Conservation (phyloP, 1,140 invertebrate genomes). For the Calycopis cecrops region DNA sequence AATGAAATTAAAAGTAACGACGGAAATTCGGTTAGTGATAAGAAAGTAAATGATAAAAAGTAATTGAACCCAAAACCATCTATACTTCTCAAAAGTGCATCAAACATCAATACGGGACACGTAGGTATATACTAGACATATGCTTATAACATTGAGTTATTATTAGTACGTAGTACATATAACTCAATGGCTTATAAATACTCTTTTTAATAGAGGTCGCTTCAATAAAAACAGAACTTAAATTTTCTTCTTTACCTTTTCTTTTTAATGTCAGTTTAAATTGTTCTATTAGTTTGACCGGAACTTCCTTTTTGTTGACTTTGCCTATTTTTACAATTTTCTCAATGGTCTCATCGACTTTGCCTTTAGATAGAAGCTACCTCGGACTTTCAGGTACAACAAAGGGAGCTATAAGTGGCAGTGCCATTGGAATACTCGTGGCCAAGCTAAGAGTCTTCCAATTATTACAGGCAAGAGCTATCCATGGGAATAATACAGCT, state of each 20-base stretch:
- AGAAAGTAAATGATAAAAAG: constrained; percentile 53
- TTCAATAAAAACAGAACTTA: constrained; percentile 42
- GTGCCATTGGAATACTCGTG: constrained; percentile 61
- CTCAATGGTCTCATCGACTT: constrained; percentile 78
- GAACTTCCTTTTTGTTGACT: constrained; percentile 48
- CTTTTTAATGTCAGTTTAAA: constrained; percentile 40
- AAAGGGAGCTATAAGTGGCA: constrained; percentile 67
- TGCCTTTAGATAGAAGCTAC: constrained; percentile 81
- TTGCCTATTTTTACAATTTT: constrained; percentile 66
- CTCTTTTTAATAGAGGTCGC: constrained; percentile 38
- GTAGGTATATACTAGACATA: constrained; percentile 48
- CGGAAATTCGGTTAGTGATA: constrained; percentile 59
- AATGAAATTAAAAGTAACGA: constrained; percentile 48
- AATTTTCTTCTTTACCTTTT: constrained; percentile 29
- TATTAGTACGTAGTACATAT: no score
- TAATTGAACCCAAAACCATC: constrained; percentile 50
- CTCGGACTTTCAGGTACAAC: constrained; percentile 84
- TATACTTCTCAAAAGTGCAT: constrained; percentile 49
- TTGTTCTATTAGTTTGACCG: constrained; percentile 42
- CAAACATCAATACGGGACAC: constrained; percentile 46
- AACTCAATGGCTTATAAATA: constrained; percentile 50
- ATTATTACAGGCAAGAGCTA: constrained; percentile 80
- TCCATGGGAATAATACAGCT: constrained; percentile 76
- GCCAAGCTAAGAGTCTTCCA: constrained; percentile 82
- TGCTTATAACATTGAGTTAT: no score